A percentile compares a stretch with the other conserved stretches of the same genome.
These are phyloP conservation scores for Drosophila mulleri DNA, from an alignment of 2,888 invertebrate species.

Conservation along the genomic window DNA sequence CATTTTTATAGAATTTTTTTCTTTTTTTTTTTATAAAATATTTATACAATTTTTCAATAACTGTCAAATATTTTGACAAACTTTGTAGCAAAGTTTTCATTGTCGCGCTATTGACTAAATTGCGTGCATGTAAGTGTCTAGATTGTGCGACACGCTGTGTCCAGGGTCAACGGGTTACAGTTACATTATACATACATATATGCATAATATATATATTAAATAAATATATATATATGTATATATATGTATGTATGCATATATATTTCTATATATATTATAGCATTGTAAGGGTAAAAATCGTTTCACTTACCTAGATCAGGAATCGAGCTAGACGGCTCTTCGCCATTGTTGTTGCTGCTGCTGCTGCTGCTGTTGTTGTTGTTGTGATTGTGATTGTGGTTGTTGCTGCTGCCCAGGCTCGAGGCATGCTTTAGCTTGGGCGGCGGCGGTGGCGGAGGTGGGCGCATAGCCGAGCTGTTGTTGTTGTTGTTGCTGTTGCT, in stretches of 20 bases:
- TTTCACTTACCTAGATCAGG: slow-evolving; percentile 92
- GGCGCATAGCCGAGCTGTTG: slow-evolving; percentile 81
- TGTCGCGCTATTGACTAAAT: slow-evolving; percentile 12
- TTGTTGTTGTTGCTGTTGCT: slow-evolving; percentile 25
- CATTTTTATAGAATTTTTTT: too few relatives aligned
- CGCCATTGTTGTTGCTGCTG: slow-evolving; percentile 79
- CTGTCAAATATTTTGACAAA: neutral
- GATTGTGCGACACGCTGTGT: slow-evolving; percentile 45
- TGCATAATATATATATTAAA: too few relatives aligned
- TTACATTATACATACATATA: slow-evolving; percentile 18
- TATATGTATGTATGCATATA: slow-evolving; percentile 1
- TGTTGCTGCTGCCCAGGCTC: slow-evolving; percentile 51
- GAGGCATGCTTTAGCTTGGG: slow-evolving; percentile 83
- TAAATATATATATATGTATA: too few relatives aligned
- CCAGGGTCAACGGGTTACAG: slow-evolving; percentile 72
- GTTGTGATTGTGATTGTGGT: slow-evolving; percentile 23
- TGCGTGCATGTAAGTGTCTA: slow-evolving; percentile 9
- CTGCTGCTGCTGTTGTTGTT: slow-evolving; percentile 17
- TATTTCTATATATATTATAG: slow-evolving; percentile 2
- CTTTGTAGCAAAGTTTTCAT: slow-evolving; percentile 29
- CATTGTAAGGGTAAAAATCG: neutral
- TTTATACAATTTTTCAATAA: neutral
- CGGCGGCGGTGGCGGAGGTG: slow-evolving; percentile 85
- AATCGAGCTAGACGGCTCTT: slow-evolving; percentile 94
- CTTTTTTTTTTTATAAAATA: neutral